phyloP scores from a whole-genome alignment of 2,113 vertebrate genomes.

The Meles meles region DNA sequence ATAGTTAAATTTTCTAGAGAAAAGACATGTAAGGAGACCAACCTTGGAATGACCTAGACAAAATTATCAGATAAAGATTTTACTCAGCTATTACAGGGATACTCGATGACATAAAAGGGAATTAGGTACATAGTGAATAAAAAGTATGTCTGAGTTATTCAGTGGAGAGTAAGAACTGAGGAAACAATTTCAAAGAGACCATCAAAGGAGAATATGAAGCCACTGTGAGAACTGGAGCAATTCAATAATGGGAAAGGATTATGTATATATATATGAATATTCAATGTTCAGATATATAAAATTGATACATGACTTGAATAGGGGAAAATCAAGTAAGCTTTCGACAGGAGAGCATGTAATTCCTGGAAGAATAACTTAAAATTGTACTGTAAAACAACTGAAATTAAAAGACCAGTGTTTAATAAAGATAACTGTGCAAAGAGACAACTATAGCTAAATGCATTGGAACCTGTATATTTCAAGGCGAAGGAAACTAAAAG shows the following conservation, averaged over 20 bases:
- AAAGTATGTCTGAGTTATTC: not conserved
- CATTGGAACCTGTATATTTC: not conserved
- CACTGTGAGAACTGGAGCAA: not conserved
- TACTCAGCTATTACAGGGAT: not conserved
- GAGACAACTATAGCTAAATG: not conserved
- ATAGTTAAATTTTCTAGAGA: not conserved
- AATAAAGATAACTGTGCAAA: not conserved
- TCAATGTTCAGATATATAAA: not conserved
- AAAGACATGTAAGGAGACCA: not conserved
- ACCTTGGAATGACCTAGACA: not conserved
- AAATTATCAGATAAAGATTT: not conserved
- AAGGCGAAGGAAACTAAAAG: not conserved
- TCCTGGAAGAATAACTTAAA: not conserved
- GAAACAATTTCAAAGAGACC: not conserved
- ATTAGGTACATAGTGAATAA: not conserved
- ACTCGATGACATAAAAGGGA: not conserved
- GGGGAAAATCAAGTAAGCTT: not conserved
- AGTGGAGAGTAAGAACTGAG: not conserved
- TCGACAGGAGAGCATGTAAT: not conserved
- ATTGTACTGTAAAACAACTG: not conserved
- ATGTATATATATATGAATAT: not conserved
- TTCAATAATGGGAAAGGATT: not conserved
- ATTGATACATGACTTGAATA: not conserved
- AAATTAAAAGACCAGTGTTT: not conserved
- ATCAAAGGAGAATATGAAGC: not conserved